A percentile compares a stretch with the other conserved stretches of the same genome.
These are phyloP conservation scores for Phengaris arion DNA, from an alignment of 2,888 invertebrate genomes.

Conservation along the genomic window DNA sequence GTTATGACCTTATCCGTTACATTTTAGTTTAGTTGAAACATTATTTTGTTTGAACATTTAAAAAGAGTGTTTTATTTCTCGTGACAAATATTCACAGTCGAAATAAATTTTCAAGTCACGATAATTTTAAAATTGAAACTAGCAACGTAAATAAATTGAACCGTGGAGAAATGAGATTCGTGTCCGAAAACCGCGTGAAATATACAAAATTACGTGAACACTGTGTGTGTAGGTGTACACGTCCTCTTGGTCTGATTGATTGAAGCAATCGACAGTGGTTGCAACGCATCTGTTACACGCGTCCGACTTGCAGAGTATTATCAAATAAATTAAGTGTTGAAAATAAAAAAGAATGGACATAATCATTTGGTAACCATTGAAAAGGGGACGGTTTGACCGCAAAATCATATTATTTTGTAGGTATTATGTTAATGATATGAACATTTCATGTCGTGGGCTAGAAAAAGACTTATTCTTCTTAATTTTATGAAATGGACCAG, in stretches of 20 bases:
- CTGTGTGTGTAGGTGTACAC: too few relatives aligned
- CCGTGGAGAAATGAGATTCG: background rate
- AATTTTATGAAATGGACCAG: too few relatives aligned
- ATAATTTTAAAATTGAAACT: constrained; percentile 19
- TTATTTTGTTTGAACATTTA: too few relatives aligned
- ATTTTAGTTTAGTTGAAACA: too few relatives aligned
- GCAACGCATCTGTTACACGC: background rate
- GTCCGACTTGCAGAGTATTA: background rate
- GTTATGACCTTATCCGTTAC: too few relatives aligned
- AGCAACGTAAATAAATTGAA: background rate
- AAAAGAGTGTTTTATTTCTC: background rate
- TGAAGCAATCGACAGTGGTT: background rate
- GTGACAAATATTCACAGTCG: constrained; percentile 31
- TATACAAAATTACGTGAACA: background rate
- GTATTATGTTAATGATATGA: too few relatives aligned
- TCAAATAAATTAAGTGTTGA: background rate
- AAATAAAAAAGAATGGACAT: background rate
- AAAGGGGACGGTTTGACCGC: too few relatives aligned
- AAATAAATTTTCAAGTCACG: constrained; percentile 33
- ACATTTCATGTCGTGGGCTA: too few relatives aligned
- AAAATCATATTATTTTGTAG: too few relatives aligned
- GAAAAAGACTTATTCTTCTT: too few relatives aligned
- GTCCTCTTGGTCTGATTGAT: background rate
- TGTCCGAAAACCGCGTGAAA: constrained; percentile 4
- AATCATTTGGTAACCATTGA: background rate